These are phyloP conservation scores for Macrophya alboannulata DNA, from an alignment of 2,888 invertebrate genomes.

Conservation along the genomic window DNA sequence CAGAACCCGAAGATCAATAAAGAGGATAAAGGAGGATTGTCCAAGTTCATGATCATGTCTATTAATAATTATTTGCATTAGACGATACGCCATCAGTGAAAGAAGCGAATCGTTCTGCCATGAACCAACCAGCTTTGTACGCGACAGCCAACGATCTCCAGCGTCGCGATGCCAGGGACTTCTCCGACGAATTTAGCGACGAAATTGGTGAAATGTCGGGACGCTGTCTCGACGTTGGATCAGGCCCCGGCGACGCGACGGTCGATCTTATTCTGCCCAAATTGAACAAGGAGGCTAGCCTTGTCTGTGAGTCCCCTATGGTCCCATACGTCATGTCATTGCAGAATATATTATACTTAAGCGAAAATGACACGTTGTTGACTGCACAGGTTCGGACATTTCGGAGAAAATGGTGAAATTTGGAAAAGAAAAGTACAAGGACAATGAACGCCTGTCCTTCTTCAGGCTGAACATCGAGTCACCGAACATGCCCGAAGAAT, in stretches of 20 bases:
- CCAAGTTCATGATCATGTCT: too few species aligned
- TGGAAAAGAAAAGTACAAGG: conserved; percentile 83
- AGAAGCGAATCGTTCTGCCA: neutral
- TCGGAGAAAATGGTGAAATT: conserved; percentile 87
- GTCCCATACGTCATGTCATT: too few species aligned
- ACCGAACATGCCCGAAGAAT: conserved; percentile 80
- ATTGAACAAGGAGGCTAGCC: conserved; percentile 82
- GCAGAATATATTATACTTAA: neutral
- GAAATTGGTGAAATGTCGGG: conserved; percentile 75
- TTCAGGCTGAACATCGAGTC: conserved; percentile 83
- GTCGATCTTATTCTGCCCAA: conserved; percentile 84
- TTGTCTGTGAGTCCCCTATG: conserved; percentile 71
- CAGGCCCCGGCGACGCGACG: conserved; percentile 88
- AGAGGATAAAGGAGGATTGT: too few species aligned
- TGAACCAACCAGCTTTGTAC: conserved; percentile 80
- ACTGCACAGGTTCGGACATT: conserved; percentile 85
- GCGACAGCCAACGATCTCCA: conserved; percentile 86
- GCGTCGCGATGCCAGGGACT: conserved; percentile 84
- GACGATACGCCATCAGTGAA: neutral
- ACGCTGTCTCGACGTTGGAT: conserved; percentile 85
- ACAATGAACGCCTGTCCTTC: conserved; percentile 81
- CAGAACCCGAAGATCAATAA: too few species aligned
- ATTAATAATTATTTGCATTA: too few species aligned
- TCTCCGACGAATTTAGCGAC: conserved; percentile 84
- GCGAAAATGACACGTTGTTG: neutral